These are phyloP conservation scores for Eupithecia exiguata DNA, from an alignment of 2,888 invertebrate species.

Conservation along the genomic window DNA sequence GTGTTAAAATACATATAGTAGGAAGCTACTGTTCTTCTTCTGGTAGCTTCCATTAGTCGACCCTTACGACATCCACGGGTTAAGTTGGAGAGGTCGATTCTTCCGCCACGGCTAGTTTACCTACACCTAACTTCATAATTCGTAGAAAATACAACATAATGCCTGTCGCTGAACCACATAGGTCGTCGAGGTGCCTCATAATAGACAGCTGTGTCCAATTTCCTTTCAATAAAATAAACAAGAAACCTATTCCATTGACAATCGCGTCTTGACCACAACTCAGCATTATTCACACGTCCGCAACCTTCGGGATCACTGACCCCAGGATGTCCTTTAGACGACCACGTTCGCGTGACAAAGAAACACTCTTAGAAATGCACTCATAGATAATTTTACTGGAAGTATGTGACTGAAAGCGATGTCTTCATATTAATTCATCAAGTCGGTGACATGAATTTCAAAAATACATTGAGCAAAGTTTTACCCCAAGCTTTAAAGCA, in stretches of 20 bases:
- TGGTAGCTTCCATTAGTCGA: neutral
- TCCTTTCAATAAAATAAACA: neutral
- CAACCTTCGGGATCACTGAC: conserved; percentile 16
- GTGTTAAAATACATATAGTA: neutral
- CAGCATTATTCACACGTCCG: conserved; percentile 30
- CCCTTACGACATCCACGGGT: neutral
- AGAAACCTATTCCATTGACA: conserved; percentile 1
- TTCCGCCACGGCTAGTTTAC: neutral
- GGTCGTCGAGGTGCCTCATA: neutral
- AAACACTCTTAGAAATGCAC: conserved; percentile 42
- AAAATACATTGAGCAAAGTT: neutral
- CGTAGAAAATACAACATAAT: neutral
- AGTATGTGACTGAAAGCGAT: conserved; percentile 20
- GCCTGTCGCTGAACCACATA: neutral
- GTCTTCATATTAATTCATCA: neutral
- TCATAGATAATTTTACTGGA: conserved; percentile 26
- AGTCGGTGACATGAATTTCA: neutral
- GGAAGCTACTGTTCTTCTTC: neutral
- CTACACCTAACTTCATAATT: too few species aligned
- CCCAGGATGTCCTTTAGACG: conserved; percentile 14
- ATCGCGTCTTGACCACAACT: neutral
- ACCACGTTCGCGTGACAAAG: conserved; percentile 41
- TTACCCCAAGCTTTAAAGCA: neutral
- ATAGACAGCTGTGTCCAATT: neutral
- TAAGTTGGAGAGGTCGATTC: neutral